A percentile compares a stretch with the other conserved stretches of the same genome.
Conservation (phyloP, 2,113 vertebrate genomes). For the Cygnus buccinator region DNA sequence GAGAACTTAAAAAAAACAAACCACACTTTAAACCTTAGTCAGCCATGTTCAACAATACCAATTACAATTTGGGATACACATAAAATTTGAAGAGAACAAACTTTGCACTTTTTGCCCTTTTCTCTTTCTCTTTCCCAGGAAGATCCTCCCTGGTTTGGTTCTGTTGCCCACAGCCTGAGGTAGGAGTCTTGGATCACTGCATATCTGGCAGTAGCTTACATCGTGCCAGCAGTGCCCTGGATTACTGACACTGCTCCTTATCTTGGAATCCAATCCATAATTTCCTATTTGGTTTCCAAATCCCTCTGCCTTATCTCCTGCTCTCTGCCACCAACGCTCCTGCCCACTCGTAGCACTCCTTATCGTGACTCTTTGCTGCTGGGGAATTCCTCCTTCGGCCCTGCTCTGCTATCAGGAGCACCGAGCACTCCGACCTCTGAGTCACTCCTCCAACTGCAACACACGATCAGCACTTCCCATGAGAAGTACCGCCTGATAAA, state of each 20-base stretch:
- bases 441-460: background rate
- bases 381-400: background rate
- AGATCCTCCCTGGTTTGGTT: background rate
- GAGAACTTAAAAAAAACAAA: background rate
- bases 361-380: background rate
- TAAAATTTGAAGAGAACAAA: background rate
- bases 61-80: background rate
- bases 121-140: background rate
- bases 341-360: background rate
- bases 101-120: background rate
- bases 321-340: background rate
- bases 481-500: background rate
- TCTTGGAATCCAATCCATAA: background rate
- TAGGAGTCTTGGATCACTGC: background rate
- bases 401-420: background rate
- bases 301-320: background rate
- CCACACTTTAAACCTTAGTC: background rate
- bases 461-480: rapidly evolving
- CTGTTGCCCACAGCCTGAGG: background rate
- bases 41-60: background rate
- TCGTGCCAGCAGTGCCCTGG: rapidly evolving
- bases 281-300: background rate
- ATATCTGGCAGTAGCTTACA: background rate
- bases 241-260: background rate
- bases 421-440: rapidly evolving